These are phyloP conservation scores for human (Homo sapiens) DNA, from an alignment of 2,113 vertebrate genomes.

Conservation along the genomic window GRCh38 chr1:23219001-23219500, in stretches of 20 bases:
- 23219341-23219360: background rate
- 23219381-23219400: constrained; percentile 26
- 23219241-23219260: background rate
- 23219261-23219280: background rate
- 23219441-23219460: constrained; percentile 65
- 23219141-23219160: background rate
- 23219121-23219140: background rate
- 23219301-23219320: background rate
- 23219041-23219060: no score
- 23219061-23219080: background rate
- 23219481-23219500: constrained; percentile 42
- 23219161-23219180: background rate
- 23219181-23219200: background rate
- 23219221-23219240: background rate
- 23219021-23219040: no score
- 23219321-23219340: background rate
- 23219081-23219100: background rate
- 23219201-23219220: background rate
- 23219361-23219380: constrained; percentile 41
- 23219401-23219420: constrained; percentile 69
- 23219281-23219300: constrained; percentile 28
- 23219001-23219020: no score
- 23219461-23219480: constrained; percentile 72
- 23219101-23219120: background rate
- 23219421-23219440: constrained; percentile 77